Base-by-base conservation (phyloP, 23 tunicate species). In the Diplosoma virens region DNA sequence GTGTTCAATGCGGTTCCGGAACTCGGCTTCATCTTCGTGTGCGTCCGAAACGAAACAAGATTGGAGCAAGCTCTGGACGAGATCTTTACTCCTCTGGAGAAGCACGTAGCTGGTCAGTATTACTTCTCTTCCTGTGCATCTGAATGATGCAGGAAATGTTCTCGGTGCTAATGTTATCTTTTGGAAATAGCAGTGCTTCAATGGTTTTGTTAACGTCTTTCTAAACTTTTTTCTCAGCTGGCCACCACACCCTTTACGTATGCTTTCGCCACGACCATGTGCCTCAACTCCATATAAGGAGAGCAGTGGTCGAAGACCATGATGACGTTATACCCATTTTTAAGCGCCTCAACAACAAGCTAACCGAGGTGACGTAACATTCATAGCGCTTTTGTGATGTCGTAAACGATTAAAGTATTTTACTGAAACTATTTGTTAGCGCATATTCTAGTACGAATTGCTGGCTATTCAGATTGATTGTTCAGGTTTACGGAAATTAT, bases 1-100 rank as follows among this genome's bases (percentile, higher is more conserved):
- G 97, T 92, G 24, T 92, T 92, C 70, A 92, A 85, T 37, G 97
- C 97, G 2, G 92, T 92, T 4, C 87, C 97, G 1, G 88, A 92
- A 41, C 81, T 92, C 17, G 69, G 84, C 1, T 92, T 80, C 59
- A 63, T 92, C 27, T 70, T 92, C 41, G 75, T 92, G 25, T 32
- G 65, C 3, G 31, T 85, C 23, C 69, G 77, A 75, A 32, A 47
- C 26, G 89, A 85, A 47, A 66, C 54, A 14, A 18, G 28, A 24
- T 81, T 76, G 0, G 97, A 92, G 53, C 97, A 85, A 61, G 97
- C 97, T 58, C 73, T 92, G 18, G 84, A 41, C 4, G 58, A 81
- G 48, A 92, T 85, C 30, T 92, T 92, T 76, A 55, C 78, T 16
- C 71, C 81, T 3, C 54, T 61, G 25, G 81, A 82, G 3, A 65